Percentiles rank a stretch among this genome's conserved stretches.
These are phyloP conservation scores for Malurus melanocephalus DNA, from an alignment of 2,113 vertebrate species.

Conservation along the genomic window DNA sequence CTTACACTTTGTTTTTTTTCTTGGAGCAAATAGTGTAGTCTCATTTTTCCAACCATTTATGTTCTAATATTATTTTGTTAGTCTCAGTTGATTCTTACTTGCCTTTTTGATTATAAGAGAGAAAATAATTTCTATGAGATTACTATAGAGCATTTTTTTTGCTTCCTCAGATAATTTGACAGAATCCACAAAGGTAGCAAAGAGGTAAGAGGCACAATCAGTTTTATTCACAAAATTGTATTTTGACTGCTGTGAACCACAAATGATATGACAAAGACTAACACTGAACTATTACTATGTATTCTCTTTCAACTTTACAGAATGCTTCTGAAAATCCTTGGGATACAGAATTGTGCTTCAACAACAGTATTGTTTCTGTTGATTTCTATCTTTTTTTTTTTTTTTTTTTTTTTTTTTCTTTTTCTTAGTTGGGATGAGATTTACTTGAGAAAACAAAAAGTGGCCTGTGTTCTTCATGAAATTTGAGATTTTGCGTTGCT, in stretches of 20 bases:
- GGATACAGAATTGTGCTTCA: background rate
- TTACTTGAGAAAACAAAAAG: background rate
- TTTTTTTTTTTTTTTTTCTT: too few species aligned
- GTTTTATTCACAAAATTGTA: background rate
- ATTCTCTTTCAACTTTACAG: background rate
- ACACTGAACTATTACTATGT: background rate
- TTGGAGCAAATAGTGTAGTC: background rate
- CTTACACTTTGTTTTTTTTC: background rate
- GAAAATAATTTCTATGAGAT: background rate
- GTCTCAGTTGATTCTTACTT: background rate
- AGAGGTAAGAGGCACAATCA: background rate
- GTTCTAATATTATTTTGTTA: background rate
- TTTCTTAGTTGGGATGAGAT: background rate
- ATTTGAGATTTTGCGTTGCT: background rate
- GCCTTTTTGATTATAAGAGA: background rate
- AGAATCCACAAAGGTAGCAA: background rate
- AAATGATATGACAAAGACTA: background rate
- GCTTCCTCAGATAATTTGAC: background rate
- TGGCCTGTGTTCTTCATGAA: background rate
- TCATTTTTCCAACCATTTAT: background rate
- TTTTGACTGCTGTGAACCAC: background rate
- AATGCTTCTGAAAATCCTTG: background rate
- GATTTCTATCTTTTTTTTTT: background rate
- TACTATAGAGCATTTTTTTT: background rate
- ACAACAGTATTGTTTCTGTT: background rate